Evolutionary conservation across 2,888 invertebrate genomes (phyloP).

Genomic region (Lepidocyrtoides sp.): DNA sequence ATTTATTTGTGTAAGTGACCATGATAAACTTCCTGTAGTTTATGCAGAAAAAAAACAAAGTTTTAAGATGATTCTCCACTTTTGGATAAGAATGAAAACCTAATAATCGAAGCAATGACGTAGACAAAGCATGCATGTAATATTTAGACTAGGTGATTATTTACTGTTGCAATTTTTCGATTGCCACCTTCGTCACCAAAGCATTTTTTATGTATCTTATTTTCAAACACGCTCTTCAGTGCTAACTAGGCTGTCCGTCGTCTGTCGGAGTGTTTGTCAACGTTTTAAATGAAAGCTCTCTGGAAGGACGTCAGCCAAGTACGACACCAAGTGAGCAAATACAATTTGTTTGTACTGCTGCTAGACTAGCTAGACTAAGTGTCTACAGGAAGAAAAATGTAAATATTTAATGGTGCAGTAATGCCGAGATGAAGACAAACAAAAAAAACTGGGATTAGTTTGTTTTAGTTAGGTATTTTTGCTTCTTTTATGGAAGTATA

Average conservation of each 20-base stretch:
- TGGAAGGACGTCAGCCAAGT: not conserved
- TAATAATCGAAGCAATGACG: not conserved
- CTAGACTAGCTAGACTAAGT: not conserved
- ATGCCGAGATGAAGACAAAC: not conserved
- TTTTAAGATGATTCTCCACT: not conserved
- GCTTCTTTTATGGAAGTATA: not conserved
- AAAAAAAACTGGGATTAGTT: not conserved
- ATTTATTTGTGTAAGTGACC: constrained; percentile 41
- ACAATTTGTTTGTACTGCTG: not conserved
- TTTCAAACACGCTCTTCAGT: not conserved
- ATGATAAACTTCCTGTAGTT: constrained; percentile 54
- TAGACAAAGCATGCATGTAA: no score
- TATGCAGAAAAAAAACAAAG: no score
- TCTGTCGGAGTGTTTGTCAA: no score
- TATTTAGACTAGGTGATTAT: not conserved
- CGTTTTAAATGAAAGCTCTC: not conserved
- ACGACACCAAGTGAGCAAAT: no score
- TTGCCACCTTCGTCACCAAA: not conserved
- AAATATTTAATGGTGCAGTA: constrained; percentile 17
- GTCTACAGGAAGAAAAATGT: not conserved
- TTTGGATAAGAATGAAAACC: not conserved
- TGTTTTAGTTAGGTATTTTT: constrained; percentile 7
- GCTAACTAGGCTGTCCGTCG: no score
- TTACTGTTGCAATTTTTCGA: constrained; percentile 23
- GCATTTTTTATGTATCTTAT: not conserved